Base-by-base conservation (phyloP, 2,113 vertebrate genomes). In the Rana temporaria region DNA sequence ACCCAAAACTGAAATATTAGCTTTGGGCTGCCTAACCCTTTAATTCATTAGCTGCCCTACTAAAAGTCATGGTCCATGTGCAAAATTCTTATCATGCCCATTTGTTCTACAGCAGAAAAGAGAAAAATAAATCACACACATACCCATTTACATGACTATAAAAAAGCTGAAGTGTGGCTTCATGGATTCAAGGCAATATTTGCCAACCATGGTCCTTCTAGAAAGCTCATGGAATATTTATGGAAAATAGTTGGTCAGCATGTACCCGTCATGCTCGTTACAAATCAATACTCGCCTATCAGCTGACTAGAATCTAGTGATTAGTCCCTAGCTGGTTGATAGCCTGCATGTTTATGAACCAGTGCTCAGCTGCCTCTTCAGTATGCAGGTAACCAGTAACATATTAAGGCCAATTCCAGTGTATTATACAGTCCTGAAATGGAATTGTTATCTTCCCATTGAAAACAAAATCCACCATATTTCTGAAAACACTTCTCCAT, bases 161-260 rank as follows among this genome's bases (percentile, higher is more conserved):
- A 85, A 85, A 85, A 86, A 65, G 53, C 89, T 88, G 90, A 93
- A 92, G 92, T 91, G 85, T 79, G 62, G 88, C 92, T 90, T 87
- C 30, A 76, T 75, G 79, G 42, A 69, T 72, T 53, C 52, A 55
- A 65, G 60, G 26, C 19, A 52, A 57, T n/a, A 30, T 67, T 66
- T 57, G 72, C 72, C 53, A 57, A 26, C 24, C 53, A n/a, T 60
- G 56, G 56, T 32, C 56, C 26, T 63, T 20, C 72, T 56, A 62
- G 17, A 75, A 75, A 7, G 17, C 53, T 24, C 30, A 3, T 4
- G 9, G 53, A 73, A 55, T 11, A 15, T 42, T 52, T 42, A 5
- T 52, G 59, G 74, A 78, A 55, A 19, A n/a, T 30, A 30, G 34
- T 18, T 63, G 78, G 30, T 68, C 55, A 79, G 77, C 55, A 60